Conservation (phyloP, 2,113 vertebrate genomes). For the Diglossa brunneiventris region DNA sequence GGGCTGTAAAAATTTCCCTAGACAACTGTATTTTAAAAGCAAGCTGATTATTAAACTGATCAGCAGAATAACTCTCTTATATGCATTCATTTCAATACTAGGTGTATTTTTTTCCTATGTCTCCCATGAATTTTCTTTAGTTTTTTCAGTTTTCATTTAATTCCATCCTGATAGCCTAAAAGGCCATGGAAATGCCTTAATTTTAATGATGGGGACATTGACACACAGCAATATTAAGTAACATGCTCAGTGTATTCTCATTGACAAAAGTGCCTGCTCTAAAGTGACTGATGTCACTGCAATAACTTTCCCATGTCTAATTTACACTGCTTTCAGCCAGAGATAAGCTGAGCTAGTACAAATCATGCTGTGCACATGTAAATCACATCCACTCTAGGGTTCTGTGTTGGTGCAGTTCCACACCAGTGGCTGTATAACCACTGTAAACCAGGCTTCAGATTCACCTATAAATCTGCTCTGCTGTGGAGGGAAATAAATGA, state of each 20-base stretch:
- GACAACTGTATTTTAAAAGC: neutral
- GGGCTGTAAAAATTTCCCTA: neutral
- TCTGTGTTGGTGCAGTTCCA: neutral
- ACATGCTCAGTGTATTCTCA: neutral
- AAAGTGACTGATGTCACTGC: neutral
- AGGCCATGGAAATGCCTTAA: neutral
- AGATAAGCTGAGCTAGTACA: neutral
- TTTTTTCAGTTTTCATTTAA: neutral
- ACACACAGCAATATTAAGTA: neutral
- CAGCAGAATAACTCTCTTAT: neutral
- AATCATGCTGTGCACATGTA: neutral
- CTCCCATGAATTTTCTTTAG: neutral
- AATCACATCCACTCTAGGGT: neutral
- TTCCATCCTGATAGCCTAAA: neutral
- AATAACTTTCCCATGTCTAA: slow-evolving; percentile 1
- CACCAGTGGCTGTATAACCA: neutral
- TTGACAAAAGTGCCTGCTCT: neutral
- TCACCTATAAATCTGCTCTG: neutral
- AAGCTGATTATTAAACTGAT: neutral
- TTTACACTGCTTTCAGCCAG: neutral
- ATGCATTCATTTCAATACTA: neutral
- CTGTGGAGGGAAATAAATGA: slow-evolving; percentile 20
- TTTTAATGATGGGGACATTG: neutral
- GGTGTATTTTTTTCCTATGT: neutral
- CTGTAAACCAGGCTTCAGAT: neutral